Evolutionary conservation across 2,113 vertebrate genomes (phyloP).

Genomic region (Crotalus viridis): DNA sequence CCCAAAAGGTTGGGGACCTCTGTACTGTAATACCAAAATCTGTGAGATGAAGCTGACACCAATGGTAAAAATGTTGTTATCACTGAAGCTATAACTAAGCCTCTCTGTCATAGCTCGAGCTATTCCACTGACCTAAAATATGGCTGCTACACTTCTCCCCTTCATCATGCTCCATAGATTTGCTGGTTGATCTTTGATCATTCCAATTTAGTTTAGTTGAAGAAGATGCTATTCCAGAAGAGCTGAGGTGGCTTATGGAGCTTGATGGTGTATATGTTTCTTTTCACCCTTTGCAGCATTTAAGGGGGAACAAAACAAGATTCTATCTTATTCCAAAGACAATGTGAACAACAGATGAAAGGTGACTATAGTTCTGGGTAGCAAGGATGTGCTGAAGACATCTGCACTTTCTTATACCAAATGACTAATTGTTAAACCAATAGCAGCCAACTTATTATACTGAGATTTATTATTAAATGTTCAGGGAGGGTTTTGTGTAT

Average conservation of each 20-base stretch:
- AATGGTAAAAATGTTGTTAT: not conserved
- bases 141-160: not conserved
- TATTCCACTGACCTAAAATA: not conserved
- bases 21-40: not conserved
- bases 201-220: not conserved
- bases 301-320: not conserved
- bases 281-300: not conserved
- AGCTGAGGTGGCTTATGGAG: not conserved
- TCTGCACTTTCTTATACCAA: not conserved
- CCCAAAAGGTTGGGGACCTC: no score
- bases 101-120: not conserved
- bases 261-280: not conserved
- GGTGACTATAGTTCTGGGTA: not conserved
- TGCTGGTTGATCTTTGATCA: not conserved
- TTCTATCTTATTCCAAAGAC: not conserved
- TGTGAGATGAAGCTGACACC: not conserved
- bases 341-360: not conserved
- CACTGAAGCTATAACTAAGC: not conserved
- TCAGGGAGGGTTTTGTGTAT: not conserved
- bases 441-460: not conserved
- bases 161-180: not conserved
- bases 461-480: not conserved
- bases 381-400: not conserved
- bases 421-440: not conserved
- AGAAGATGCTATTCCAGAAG: not conserved